phyloP scores from a whole-genome alignment of 35 echinoderm and acorn worm genomes.

The Amphiura filiformis region DNA sequence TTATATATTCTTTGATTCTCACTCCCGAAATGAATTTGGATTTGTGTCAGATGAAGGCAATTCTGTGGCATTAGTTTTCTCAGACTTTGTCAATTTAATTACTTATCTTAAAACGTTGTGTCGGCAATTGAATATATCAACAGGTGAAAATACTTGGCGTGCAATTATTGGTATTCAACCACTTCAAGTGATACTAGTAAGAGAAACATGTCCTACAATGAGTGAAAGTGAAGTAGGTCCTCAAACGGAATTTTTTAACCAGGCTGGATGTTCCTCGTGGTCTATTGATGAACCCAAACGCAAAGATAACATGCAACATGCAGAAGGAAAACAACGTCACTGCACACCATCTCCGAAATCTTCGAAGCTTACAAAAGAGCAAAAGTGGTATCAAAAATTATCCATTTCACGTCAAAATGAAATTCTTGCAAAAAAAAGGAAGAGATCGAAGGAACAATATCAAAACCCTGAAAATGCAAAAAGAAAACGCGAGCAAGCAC shows the following conservation, averaged over 20 bases:
- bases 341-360: background rate
- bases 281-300: background rate
- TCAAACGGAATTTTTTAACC: background rate
- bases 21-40: constrained; percentile 6
- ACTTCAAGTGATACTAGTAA: background rate
- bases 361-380: background rate
- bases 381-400: constrained; percentile 1
- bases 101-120: background rate
- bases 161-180: no score
- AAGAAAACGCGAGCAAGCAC: background rate
- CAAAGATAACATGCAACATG: background rate
- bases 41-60: background rate
- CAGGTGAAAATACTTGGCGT: background rate
- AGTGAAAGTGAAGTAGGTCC: background rate
- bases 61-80: background rate
- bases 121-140: background rate
- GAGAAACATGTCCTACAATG: background rate
- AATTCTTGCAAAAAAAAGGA: background rate
- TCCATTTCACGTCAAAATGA: background rate
- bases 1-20: constrained; percentile 37
- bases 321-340: background rate
- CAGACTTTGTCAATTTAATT: background rate
- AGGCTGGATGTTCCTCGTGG: constrained; percentile 11
- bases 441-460: background rate
- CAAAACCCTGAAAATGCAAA: background rate